Base-by-base conservation (phyloP, 2,888 invertebrate species). In the Elgonia sp. region DNA sequence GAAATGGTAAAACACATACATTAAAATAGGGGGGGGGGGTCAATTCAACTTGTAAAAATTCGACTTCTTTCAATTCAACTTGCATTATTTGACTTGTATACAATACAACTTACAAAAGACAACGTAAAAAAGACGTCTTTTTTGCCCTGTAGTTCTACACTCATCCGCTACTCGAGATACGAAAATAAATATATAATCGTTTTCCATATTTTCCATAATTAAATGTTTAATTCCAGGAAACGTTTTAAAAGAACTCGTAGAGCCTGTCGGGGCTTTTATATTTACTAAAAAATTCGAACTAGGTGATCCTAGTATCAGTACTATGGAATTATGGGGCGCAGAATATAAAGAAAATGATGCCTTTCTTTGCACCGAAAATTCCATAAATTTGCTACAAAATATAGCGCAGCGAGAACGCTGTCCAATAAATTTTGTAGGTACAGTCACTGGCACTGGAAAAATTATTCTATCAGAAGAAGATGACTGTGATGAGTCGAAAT, bases 341-440 rank as follows among this genome's bases (percentile, higher is more conserved):
- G 99, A 99, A 94, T 99, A 99, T 94, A 99, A 99, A 94, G 99
- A 99, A 94, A 99, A 98, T 91, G 97, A 99, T 93, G 99, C 99
- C 0, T 95, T 99, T 88, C 95, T 99, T 2, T 97, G 98, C 91
- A 95, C 95, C 39, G 96, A 96, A 55, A 95, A 97, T 88, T 96
- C 98, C 92, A 95, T 96, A 21, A 92, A 94, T 0, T 91, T 97
- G 4, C 95, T 99, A 5, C 94, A 95, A 84, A 95, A 96, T 88
- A 97, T 99, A 82, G 97, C 98, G 79, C 94, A 95, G 46, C 96
- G 99, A 86, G 99, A 99, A 95, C 96, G 98, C 87, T 99, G 99
- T 93, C 98, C 98, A 0, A 97, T 99, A 0, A 97, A 97, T 91
- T 97, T 98, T 93, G 99, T 99, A 0, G 99, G 99, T 0, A 96